Evolutionary conservation across 2,888 invertebrate species (phyloP).

Genomic region (Xylota sylvarum): DNA sequence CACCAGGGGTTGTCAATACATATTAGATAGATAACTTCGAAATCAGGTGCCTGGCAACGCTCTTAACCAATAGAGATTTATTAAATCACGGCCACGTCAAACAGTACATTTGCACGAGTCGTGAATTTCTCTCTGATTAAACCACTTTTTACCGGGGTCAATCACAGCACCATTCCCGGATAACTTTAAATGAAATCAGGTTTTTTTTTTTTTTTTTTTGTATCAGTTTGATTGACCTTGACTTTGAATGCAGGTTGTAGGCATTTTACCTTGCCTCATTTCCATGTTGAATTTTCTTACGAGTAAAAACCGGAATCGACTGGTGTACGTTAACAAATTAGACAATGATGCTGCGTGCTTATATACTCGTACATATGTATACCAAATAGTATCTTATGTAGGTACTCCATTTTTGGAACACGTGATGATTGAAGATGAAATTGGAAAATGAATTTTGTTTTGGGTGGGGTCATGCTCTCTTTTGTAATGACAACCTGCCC

Average conservation of each 20-base stretch:
- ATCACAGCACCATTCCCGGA: not conserved
- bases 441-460: not conserved
- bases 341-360: not conserved
- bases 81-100: slow-evolving; percentile 27
- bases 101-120: not conserved
- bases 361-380: not conserved
- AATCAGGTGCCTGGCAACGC: slow-evolving; percentile 10
- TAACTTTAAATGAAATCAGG: not conserved
- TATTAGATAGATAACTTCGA: too few species aligned
- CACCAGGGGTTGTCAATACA: too few species aligned
- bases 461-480: slow-evolving; percentile 29
- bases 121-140: slow-evolving; percentile 12
- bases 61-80: not conserved
- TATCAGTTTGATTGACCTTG: slow-evolving; percentile 39
- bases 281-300: not conserved
- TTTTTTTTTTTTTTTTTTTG: not conserved
- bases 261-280: not conserved
- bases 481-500: not conserved
- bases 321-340: not conserved
- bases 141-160: not conserved
- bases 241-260: slow-evolving; percentile 23
- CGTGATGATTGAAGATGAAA: slow-evolving; percentile 19
- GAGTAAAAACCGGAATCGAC: not conserved
- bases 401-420: slow-evolving; percentile 7
- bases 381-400: not conserved